A percentile compares a stretch with the other conserved stretches of the same genome.
phyloP scores from a whole-genome alignment of 1,140 invertebrate genomes.

The Drosophila arizonae region DNA sequence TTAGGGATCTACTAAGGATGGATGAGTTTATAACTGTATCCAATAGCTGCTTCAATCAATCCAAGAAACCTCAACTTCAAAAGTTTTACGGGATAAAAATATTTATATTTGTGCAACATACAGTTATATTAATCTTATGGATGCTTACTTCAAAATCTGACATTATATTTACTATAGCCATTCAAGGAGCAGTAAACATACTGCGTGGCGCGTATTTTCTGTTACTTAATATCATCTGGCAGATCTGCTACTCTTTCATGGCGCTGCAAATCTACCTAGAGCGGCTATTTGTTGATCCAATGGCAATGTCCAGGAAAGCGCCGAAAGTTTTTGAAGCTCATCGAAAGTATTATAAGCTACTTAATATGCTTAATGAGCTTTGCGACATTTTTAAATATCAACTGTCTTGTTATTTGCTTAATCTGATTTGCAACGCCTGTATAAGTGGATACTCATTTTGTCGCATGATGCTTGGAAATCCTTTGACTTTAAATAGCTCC shows the following conservation, averaged over 20 bases:
- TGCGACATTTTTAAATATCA: conserved; percentile 15
- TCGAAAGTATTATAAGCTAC: neutral
- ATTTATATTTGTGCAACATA: neutral
- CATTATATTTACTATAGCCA: neutral
- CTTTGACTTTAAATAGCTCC: neutral
- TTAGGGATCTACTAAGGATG: conserved; percentile 10
- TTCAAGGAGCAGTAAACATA: neutral
- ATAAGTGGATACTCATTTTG: neutral
- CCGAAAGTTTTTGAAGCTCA: neutral
- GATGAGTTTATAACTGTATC: neutral
- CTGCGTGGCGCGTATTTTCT: neutral
- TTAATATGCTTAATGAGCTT: neutral
- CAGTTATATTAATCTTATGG: neutral
- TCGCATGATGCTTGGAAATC: neutral
- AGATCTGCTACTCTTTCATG: neutral
- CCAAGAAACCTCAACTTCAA: neutral
- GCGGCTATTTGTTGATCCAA: neutral
- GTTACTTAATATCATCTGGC: neutral
- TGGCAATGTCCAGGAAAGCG: neutral
- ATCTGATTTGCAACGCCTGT: neutral
- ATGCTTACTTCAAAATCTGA: neutral
- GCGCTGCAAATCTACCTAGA: neutral
- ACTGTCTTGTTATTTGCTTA: neutral
- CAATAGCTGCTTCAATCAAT: neutral
- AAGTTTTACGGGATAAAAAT: conserved; percentile 2